Evolutionary conservation across 2,113 vertebrate species (phyloP), one percentile per base, ranked within the genome.

Genomic region (Clarias macrocephalus): DNA sequence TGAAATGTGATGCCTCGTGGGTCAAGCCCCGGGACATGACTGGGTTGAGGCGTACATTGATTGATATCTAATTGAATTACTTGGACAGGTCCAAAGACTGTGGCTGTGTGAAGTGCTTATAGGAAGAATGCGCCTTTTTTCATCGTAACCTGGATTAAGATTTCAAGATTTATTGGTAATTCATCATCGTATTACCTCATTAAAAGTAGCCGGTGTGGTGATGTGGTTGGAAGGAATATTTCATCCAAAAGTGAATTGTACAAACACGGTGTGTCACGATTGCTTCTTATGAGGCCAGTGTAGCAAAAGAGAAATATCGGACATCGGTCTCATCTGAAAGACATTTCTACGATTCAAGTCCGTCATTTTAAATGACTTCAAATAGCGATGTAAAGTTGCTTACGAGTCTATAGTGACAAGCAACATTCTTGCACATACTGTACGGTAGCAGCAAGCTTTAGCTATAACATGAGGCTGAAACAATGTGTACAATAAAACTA

Each of bases 41-140:
- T 42, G 57, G 79, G 79, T 81, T 25, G 57, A 62, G 79, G 11
- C n/a, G 62, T 2, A 11, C 30, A 25, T 16, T 62, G 79, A 81
- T 62, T 81, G 79, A 60, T 62, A 25, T 5, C 56, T 60, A 80
- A 80, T 80, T 60, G 6, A 62, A 42, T 62, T 81, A 81, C 9
- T 80, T 21, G 21, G 77, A 59, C 79, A 42, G 30, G 57, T 42
- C 57, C 5, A 62, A 42, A 37, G 77, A 18, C 54, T 80, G 33
- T 8, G 48, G 28, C 9, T 33, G 57, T 80, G n/a, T 21, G 48
- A 52, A 75, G 4, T 15, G 21, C 42, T 15, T 76, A 9, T 28
- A 77, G 15, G 75, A 15, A 52, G 19, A 33, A 52, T 6, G 23
- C 15, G 73, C 12, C 10, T 21, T 21, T 33, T 70, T 73, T 21